Percentiles rank a stretch among this genome's conserved stretches.
phyloP scores from a whole-genome alignment of 2,888 invertebrate genomes.

The Lepidocyrtoides sp. region DNA sequence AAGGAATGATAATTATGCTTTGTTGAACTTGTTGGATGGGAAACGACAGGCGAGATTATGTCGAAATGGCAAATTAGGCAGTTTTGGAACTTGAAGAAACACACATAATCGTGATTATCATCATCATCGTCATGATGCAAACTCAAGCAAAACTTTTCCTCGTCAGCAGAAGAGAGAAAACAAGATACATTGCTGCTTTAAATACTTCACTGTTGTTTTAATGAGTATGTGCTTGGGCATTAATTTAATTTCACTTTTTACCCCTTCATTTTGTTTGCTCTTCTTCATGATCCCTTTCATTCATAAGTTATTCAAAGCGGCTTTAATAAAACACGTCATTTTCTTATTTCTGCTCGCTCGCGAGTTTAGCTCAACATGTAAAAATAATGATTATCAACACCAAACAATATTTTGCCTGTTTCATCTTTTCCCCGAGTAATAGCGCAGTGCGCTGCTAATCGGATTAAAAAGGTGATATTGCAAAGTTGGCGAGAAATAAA shows the following conservation, averaged over 20 bases:
- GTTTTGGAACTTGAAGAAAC: neutral
- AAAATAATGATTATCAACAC: neutral
- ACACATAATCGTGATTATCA: slow-evolving; percentile 16
- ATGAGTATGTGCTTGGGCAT: slow-evolving; percentile 82
- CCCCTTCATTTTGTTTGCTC: slow-evolving; percentile 8
- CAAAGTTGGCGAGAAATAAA: neutral
- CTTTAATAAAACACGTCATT: slow-evolving; percentile 49
- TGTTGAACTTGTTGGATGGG: slow-evolving; percentile 50
- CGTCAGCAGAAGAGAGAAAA: neutral
- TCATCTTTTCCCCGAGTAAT: slow-evolving; percentile 2
- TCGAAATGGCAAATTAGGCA: slow-evolving; percentile 65
- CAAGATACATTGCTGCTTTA: slow-evolving; percentile 52
- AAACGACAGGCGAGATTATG: slow-evolving; percentile 48
- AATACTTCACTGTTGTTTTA: slow-evolving; percentile 33
- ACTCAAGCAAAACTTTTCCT: neutral
- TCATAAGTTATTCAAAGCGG: slow-evolving; percentile 20
- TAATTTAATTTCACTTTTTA: slow-evolving; percentile 80
- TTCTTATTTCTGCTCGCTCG: too few relatives aligned
- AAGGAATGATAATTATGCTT: slow-evolving; percentile 8
- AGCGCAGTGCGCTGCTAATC: neutral
- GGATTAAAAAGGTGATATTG: neutral
- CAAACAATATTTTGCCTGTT: neutral
- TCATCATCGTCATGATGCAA: neutral
- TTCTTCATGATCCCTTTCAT: slow-evolving; percentile 13
- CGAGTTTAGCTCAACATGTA: neutral